Conservation (phyloP, 1,140 invertebrate genomes). For the Teleopsis dalmanni region DNA sequence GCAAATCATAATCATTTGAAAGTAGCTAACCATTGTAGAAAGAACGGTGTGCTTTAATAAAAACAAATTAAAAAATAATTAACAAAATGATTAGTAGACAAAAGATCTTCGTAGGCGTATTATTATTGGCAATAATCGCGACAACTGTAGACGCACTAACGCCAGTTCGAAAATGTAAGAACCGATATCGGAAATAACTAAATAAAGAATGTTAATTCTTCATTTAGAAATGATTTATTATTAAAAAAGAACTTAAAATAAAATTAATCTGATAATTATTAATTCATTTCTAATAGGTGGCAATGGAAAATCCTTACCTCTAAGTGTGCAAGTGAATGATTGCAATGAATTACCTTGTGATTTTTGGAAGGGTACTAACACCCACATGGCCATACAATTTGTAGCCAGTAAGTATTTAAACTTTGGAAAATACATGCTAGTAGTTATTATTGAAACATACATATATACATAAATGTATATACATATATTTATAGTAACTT, state of each 20-base stretch:
- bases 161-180: background rate
- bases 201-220: background rate
- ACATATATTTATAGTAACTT: background rate
- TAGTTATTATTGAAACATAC: background rate
- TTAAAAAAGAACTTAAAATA: background rate
- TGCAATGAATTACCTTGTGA: slow-evolving; percentile 28
- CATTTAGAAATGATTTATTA: background rate
- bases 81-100: no score
- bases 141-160: background rate
- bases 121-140: no score
- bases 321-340: slow-evolving; percentile 29
- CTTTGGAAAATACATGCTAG: background rate
- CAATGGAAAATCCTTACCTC: slow-evolving; percentile 13
- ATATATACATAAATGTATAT: no score
- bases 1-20: no score
- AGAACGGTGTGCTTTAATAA: no score
- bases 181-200: background rate
- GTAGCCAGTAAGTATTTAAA: slow-evolving; percentile 37
- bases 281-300: slow-evolving; percentile 1
- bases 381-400: slow-evolving; percentile 31
- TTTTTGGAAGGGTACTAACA: slow-evolving; percentile 20
- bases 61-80: no score
- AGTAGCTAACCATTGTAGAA: no score
- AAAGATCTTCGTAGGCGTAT: no score
- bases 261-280: background rate